phyloP scores from a whole-genome alignment of 1,140 invertebrate genomes.

The Heliothis virescens region DNA sequence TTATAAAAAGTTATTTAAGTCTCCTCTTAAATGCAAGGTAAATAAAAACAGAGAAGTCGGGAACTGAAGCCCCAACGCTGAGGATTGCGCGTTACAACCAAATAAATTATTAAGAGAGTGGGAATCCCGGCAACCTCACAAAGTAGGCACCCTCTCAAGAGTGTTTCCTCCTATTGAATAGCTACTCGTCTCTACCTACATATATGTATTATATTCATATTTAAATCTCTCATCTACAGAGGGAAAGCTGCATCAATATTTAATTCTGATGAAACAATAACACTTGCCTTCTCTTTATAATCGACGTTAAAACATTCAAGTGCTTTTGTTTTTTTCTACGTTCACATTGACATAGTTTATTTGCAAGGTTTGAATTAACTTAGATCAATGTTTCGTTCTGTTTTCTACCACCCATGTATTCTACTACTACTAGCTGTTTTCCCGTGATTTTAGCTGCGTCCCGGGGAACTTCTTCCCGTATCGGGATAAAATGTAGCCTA shows the following conservation, averaged over 20 bases:
- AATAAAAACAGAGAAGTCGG: conserved; percentile 24
- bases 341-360: too few species aligned
- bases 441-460: too few species aligned
- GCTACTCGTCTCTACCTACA: conserved; percentile 6
- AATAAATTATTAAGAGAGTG: conserved; percentile 61
- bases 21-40: conserved; percentile 25
- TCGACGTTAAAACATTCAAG: background rate
- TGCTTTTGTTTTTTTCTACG: too few species aligned
- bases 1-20: conserved; percentile 20
- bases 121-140: conserved; percentile 56
- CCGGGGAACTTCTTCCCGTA: too few species aligned
- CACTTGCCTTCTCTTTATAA: conserved; percentile 14
- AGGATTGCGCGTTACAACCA: conserved; percentile 55
- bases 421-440: too few species aligned
- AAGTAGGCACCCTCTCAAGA: conserved; percentile 45
- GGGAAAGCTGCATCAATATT: conserved; percentile 34
- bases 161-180: conserved; percentile 53
- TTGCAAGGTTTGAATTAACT: too few species aligned
- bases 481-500: too few species aligned
- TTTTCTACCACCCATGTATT: too few species aligned
- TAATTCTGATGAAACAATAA: conserved; percentile 41
- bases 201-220: conserved; percentile 40
- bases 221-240: conserved; percentile 39
- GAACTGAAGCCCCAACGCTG: conserved; percentile 18
- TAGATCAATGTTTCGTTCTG: too few species aligned